Evolutionary conservation across 1,140 invertebrate species (phyloP), one percentile per base, ranked within the genome.

Genomic region (Muscidifurax raptorellus): DNA sequence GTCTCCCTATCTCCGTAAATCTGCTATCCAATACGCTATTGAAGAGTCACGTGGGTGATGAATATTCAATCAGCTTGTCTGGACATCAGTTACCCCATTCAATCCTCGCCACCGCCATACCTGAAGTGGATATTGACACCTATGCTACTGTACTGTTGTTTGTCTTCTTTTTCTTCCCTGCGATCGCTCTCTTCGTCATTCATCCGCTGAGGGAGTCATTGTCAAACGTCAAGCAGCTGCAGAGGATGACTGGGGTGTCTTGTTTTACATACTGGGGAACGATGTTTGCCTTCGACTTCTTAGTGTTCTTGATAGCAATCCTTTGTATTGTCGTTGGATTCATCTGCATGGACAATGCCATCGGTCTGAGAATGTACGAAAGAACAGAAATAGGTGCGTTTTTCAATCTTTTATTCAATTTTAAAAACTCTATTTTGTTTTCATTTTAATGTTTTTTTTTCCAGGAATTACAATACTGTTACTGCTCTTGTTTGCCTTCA

Each of bases 231-330:
- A 96, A 96, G 88, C 96, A 96, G 83, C 90, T 96, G 7, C 96
- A 96, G 90, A 94, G 95, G 90, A 96, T 96, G 90, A 95, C 95
- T 15, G 95, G 96, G 47, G 93, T 95, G 1, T 90, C 94, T 6
- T 91, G 93, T 18, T 76, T 93, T 9, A 92, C 91, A 1, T 96
- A 95, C 87, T 96, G 96, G 96, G 67, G 93, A 6, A 93, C 94
- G 2, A 94, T 94, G 66, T 95, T 95, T 76, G 74, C 93, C 9
- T 95, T 95, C 91, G 96, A 96, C 86, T 90, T 93, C 76, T 89
- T 94, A 67, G 92, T 95, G 36, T 91, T 94, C 27, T 88, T 94
- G 3, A 0, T 89, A 0, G 82, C 86, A 0, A 83, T 89, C 15
- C 4, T 89, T 52, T 13, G 89, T 15, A 89, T 90, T n/a, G 74